These are phyloP conservation scores for Erynnis tages DNA, from an alignment of 2,888 invertebrate genomes.

Conservation along the genomic window DNA sequence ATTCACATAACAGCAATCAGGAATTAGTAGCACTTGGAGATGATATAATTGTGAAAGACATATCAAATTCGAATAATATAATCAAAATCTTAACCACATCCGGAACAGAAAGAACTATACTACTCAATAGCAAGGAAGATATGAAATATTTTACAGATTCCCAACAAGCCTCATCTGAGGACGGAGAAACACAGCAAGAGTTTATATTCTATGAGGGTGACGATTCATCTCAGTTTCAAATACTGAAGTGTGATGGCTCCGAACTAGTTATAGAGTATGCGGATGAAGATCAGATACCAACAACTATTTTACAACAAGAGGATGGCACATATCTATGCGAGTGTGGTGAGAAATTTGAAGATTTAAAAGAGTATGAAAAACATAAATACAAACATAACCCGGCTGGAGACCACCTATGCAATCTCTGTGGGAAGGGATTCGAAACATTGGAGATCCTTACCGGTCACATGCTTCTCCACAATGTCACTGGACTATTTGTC, in stretches of 20 bases:
- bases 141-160: constrained; percentile 61
- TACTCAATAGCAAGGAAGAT: constrained; percentile 56
- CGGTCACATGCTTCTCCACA: constrained; percentile 71
- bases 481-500: constrained; percentile 52
- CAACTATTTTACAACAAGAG: constrained; percentile 63
- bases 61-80: constrained; percentile 48
- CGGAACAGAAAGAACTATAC: constrained; percentile 57
- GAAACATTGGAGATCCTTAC: constrained; percentile 70
- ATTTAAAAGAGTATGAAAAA: constrained; percentile 63
- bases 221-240: constrained; percentile 67
- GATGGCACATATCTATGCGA: constrained; percentile 71
- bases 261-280: constrained; percentile 74
- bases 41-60: constrained; percentile 38
- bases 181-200: constrained; percentile 60
- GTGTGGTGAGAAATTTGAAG: constrained; percentile 69
- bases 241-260: constrained; percentile 69
- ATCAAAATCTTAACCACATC: constrained; percentile 65
- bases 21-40: constrained; percentile 29
- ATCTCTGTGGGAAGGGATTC: constrained; percentile 72
- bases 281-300: constrained; percentile 63
- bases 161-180: constrained; percentile 49
- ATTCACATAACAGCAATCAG: constrained; percentile 33
- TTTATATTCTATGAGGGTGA: constrained; percentile 73
- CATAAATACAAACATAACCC: constrained; percentile 69
- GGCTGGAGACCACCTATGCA: constrained; percentile 63